These are phyloP conservation scores for Diploscapter pachys DNA, from an alignment of 1,140 invertebrate species.

Conservation along the genomic window DNA sequence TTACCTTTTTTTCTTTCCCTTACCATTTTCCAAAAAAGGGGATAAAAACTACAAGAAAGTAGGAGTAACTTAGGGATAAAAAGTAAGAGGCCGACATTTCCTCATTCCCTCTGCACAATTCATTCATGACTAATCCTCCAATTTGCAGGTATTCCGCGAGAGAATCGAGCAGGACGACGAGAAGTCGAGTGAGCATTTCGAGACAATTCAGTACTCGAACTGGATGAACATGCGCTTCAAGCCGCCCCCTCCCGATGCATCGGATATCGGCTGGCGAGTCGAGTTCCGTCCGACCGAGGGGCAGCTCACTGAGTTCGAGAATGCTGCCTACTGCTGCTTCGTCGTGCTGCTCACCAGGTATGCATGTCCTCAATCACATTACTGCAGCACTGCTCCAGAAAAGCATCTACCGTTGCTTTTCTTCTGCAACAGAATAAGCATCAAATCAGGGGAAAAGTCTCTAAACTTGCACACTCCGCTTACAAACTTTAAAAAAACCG, in stretches of 20 bases:
- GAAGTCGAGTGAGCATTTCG: constrained; percentile 94
- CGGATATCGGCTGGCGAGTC: constrained; percentile 94
- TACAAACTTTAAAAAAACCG: too few relatives aligned
- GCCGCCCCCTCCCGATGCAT: constrained; percentile 74
- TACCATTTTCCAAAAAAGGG: background rate
- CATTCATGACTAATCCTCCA: background rate
- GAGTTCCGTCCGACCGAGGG: constrained; percentile 95
- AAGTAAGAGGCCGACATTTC: too few relatives aligned
- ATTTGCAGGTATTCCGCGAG: constrained; percentile 79
- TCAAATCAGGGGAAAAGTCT: too few relatives aligned
- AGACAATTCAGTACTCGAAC: constrained; percentile 96
- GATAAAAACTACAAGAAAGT: background rate
- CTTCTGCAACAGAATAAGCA: too few relatives aligned
- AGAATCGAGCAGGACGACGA: constrained; percentile 89
- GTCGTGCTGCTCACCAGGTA: constrained; percentile 80
- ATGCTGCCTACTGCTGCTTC: constrained; percentile 96
- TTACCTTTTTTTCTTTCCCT: background rate
- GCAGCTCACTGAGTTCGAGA: constrained; percentile 98
- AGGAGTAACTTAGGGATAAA: background rate
- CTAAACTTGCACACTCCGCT: too few relatives aligned
- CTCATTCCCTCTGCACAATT: background rate
- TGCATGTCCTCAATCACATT: background rate
- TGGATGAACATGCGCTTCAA: constrained; percentile 97
- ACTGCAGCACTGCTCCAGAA: too few relatives aligned
- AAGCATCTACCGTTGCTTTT: too few relatives aligned